Evolutionary conservation across 2,113 vertebrate genomes (phyloP), one percentile per base, ranked within the genome.

Genomic region (Chionomys nivalis): DNA sequence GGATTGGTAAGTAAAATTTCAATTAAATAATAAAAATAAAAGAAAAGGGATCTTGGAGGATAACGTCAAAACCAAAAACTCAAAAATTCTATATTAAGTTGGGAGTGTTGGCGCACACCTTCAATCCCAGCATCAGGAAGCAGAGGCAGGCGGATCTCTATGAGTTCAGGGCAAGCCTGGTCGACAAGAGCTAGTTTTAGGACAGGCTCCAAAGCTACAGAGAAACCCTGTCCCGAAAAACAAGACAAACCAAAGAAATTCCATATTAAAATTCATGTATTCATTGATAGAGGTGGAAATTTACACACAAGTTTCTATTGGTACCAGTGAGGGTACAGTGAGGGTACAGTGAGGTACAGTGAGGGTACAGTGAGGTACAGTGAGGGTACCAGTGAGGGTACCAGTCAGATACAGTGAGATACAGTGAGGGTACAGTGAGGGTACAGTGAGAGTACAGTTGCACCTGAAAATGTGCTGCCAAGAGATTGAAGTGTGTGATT

Each of bases 381-480:
- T n/a, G n/a, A n/a, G n/a, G 44, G 55, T 93, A 66, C 52, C 49
- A 81, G 8, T 39, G 47, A 94, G 13, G 79, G 93, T 86, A 66
- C n/a, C n/a, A n/a, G n/a, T n/a, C n/a, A n/a, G n/a, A n/a, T n/a
- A n/a, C n/a, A n/a, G n/a, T n/a, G n/a, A n/a, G n/a, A n/a, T n/a
- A n/a, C 49, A 81, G 8, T 39, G 47, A 94, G 13, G 79, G 93
- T 86, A 66, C 49, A 81, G 8, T 39, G 47, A 94, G 13, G 79
- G 93, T 86, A 66, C n/a, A n/a, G n/a, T n/a, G n/a, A n/a, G n/a
- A 77, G 93, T 85, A 66, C 77, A 83, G 44, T 93, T 87, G 16
- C 14, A 81, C 58, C 66, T 94, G 21, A 92, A 93, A 93, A 94
- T 75, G 47, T 42, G 24, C 36, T 66, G 0, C 24, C 77, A 36